Base-by-base conservation (phyloP, 1,140 invertebrate genomes). In the Euwallacea similis region DNA sequence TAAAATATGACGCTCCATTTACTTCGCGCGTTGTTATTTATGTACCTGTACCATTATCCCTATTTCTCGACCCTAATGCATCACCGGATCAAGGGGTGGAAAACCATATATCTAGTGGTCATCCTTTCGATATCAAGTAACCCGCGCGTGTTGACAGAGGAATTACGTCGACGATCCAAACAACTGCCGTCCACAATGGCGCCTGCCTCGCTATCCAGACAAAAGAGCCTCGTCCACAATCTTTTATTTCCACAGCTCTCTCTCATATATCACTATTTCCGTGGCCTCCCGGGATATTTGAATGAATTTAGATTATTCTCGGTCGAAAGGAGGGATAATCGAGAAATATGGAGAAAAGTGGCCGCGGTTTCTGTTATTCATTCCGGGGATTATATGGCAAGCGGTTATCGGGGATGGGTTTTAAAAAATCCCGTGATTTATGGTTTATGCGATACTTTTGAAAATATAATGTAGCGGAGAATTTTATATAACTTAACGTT, bases 121-220 rank as follows among this genome's bases (percentile, higher is more conserved):
- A 70, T 62, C 68, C 60, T 70, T 70, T 70, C 68, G 63, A 64
- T 70, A 70, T 70, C 68, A 70, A 70, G 61, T 70, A 70, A 70
- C 68, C 68, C 60, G 16, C 62, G 16, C 21, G 41, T 64, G 68
- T 70, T 70, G 68, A 70, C 68, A 64, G 59, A 63, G 53, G 68
- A 70, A 70, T 70, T 70, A 70, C 68, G 68, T 59, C 54, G 21
- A 4, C 21, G 67, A 69, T 69, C 67, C 67, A 69, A 69, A 69
- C 67, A 69, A 69, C 67, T 61, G 67, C 67, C 67, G 67, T 69
- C 67, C 67, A 69, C 67, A 69, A 69, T 69, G 67, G 67, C 67
- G 67, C 68, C 53, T 10, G 21, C 21, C 50, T 67, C 43, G 54
- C 42, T 58, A 67, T 43, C 59, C 68, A 64, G 68, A 70, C 68